A percentile compares a stretch with the other conserved stretches of the same genome.
Conservation (phyloP, 2,113 vertebrate genomes). For the Phyllopteryx taeniolatus region DNA sequence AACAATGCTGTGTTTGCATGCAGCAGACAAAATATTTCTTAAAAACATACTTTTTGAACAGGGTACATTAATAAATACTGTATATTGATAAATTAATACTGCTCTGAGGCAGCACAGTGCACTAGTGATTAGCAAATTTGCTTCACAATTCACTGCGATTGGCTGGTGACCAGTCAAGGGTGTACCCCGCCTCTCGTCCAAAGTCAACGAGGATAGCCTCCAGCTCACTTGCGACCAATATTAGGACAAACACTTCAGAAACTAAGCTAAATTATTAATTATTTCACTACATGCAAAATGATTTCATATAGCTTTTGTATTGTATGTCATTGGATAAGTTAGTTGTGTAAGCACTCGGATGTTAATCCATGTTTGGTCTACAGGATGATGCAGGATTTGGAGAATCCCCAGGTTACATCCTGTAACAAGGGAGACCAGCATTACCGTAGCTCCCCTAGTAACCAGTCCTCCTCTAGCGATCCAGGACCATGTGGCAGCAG, state of each 20-base stretch:
- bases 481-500: conserved; percentile 86
- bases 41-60: background rate
- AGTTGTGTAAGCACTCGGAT: background rate
- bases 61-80: background rate
- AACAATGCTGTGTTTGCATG: background rate
- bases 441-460: conserved; percentile 94
- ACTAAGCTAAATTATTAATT: background rate
- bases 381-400: conserved; percentile 59
- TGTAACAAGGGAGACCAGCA: conserved; percentile 73
- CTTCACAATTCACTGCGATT: background rate
- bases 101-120: background rate
- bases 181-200: no score
- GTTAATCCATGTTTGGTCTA: conserved; percentile 13
- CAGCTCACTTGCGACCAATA: background rate
- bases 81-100: background rate
- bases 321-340: no score
- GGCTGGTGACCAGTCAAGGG: no score
- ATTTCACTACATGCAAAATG: background rate
- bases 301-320: background rate
- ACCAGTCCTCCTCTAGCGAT: conserved; percentile 96
- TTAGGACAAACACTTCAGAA: background rate
- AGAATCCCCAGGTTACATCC: conserved; percentile 53
- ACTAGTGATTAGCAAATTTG: background rate
- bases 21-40: background rate
- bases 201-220: background rate